Percentiles rank a stretch among this genome's conserved stretches.
Conservation (phyloP, 2,888 invertebrate genomes). For the Pollenia angustigena region DNA sequence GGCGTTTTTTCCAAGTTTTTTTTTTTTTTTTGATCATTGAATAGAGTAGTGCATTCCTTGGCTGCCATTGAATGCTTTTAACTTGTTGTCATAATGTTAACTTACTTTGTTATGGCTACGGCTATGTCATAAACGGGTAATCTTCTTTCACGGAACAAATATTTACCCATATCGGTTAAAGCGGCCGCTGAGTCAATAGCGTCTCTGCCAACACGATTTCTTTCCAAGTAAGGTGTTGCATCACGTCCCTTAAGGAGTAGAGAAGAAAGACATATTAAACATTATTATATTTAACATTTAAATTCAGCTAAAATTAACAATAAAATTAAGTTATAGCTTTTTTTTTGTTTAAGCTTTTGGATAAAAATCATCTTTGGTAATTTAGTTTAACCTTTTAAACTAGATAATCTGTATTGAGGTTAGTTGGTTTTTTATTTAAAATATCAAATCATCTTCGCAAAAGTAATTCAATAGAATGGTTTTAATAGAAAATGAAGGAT, state of each 20-base stretch:
- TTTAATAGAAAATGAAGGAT: constrained; percentile 1
- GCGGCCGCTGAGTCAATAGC: constrained; percentile 98
- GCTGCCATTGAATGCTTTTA: constrained; percentile 8
- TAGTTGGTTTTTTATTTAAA: constrained; percentile 48
- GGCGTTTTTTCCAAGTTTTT: neutral
- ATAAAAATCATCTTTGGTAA: constrained; percentile 6
- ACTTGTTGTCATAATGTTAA: constrained; percentile 75
- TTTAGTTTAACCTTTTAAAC: constrained; percentile 57
- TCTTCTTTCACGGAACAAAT: constrained; percentile 96
- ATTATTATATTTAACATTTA: constrained; percentile 58
- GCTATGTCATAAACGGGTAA: constrained; percentile 98
- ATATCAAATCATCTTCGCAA: constrained; percentile 34
- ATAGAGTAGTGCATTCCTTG: constrained; percentile 2
- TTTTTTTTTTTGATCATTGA: neutral
- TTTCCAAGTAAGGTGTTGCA: constrained; percentile 96
- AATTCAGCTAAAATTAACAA: constrained; percentile 12
- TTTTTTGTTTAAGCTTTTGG: neutral
- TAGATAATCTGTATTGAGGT: constrained; percentile 36
- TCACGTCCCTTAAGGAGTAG: constrained; percentile 90
- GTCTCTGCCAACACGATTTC: constrained; percentile 96
- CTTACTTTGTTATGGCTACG: constrained; percentile 98
- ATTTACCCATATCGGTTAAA: constrained; percentile 98
- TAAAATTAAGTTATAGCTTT: neutral
- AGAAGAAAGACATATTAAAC: constrained; percentile 32
- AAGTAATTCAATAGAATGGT: constrained; percentile 27